Evolutionary conservation across 2,113 vertebrate genomes (phyloP).

Genomic region (Regulus satrapa): DNA sequence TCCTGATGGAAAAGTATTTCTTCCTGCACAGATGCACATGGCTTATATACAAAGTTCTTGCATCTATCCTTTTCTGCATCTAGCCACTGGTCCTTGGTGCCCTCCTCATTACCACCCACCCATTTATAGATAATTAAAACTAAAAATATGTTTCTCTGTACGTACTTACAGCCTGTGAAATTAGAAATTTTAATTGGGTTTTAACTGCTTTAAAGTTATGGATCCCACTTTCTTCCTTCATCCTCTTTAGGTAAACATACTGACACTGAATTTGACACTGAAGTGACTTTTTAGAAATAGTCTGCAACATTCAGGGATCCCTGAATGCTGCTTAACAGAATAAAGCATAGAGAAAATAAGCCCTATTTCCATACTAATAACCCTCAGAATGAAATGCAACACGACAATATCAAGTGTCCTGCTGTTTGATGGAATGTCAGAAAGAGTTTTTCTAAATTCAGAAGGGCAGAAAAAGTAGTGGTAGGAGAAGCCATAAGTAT

Average conservation of each 20-base stretch:
- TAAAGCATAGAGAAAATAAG: not conserved
- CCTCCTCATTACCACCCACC: not conserved
- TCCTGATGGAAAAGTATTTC: not conserved
- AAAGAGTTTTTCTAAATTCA: not conserved
- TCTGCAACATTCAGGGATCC: not conserved
- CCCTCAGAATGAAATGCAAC: not conserved
- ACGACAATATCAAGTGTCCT: not conserved
- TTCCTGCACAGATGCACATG: not conserved
- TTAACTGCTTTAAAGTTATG: not conserved
- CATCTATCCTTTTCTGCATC: not conserved
- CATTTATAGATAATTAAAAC: not conserved
- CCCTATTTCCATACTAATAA: not conserved
- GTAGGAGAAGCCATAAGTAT: not conserved
- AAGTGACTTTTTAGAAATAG: not conserved
- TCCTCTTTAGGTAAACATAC: not conserved
- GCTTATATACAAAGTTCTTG: not conserved
- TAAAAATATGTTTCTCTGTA: not conserved
- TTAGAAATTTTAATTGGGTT: not conserved
- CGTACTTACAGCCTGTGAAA: not conserved
- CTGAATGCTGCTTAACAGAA: not conserved
- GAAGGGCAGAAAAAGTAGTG: not conserved
- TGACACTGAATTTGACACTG: not conserved
- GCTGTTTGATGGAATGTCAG: not conserved
- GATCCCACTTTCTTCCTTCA: not conserved
- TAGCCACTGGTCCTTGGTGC: not conserved